A percentile compares a stretch with the other conserved stretches of the same genome.
phyloP scores from a whole-genome alignment of 2,113 vertebrate genomes.

The Colius striatus region DNA sequence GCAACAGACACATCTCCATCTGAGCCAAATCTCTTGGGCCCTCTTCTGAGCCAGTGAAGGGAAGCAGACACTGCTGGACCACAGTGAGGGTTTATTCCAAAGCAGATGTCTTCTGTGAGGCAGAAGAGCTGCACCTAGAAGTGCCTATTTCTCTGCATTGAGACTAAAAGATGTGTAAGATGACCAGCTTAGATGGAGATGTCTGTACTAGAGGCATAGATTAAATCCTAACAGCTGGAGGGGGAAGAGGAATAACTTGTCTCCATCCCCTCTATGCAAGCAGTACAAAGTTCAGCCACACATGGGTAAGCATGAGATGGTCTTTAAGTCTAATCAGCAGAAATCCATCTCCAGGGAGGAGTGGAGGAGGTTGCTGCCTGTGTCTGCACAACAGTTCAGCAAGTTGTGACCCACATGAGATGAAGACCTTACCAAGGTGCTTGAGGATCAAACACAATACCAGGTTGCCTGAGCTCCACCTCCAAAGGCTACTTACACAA shows the following conservation, averaged over 20 bases:
- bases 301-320: fast-evolving
- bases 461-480: neutral
- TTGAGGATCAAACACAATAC: fast-evolving
- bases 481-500: neutral
- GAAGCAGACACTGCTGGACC: neutral
- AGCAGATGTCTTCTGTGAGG: neutral
- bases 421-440: neutral
- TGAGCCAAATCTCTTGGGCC: neutral
- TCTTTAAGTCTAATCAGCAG: neutral
- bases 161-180: neutral
- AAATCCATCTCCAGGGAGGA: neutral
- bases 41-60: neutral
- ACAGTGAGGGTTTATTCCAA: neutral
- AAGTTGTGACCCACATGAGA: neutral
- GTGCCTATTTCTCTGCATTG: neutral
- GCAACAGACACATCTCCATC: neutral
- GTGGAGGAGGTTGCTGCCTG: neutral
- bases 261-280: neutral
- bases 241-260: neutral
- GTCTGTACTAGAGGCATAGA: neutral
- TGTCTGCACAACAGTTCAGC: neutral
- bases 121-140: neutral
- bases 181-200: neutral
- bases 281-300: neutral
- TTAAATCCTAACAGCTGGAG: neutral